phyloP scores from a whole-genome alignment of 2,113 vertebrate genomes.

The Sceloporus tristichus region DNA sequence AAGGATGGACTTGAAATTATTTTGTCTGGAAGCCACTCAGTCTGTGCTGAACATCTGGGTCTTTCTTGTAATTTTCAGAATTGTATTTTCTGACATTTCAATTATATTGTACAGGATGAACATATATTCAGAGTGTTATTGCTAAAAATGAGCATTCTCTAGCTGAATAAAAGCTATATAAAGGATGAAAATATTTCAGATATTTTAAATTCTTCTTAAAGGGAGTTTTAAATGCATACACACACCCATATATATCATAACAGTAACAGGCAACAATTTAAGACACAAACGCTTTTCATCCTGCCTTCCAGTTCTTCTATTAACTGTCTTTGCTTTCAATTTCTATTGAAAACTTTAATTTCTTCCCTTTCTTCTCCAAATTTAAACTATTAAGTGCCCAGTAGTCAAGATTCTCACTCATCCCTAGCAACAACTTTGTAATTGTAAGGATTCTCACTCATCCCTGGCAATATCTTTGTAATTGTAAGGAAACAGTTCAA shows the following conservation, averaged over 20 bases:
- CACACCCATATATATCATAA: no score
- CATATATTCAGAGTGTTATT: neutral
- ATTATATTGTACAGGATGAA: neutral
- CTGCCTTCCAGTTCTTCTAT: neutral
- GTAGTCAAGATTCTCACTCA: no score
- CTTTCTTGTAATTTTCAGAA: neutral
- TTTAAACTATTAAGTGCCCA: neutral
- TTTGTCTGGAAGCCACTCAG: neutral
- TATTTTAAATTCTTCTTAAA: no score
- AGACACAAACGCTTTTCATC: neutral
- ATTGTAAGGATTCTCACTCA: no score
- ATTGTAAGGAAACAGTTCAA: no score
- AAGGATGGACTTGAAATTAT: constrained; percentile 26
- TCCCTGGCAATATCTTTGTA: no score
- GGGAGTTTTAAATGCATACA: no score
- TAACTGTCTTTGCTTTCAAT: neutral
- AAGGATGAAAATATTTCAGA: no score
- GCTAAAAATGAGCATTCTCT: neutral
- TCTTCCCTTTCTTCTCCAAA: neutral
- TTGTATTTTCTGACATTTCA: neutral
- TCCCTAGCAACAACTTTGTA: no score
- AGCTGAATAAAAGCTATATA: no score
- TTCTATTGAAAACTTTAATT: neutral
- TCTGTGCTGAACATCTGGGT: neutral
- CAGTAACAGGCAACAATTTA: neutral